These are phyloP conservation scores for Onychomys torridus DNA, from an alignment of 2,797 vertebrate genomes.

Conservation along the genomic window DNA sequence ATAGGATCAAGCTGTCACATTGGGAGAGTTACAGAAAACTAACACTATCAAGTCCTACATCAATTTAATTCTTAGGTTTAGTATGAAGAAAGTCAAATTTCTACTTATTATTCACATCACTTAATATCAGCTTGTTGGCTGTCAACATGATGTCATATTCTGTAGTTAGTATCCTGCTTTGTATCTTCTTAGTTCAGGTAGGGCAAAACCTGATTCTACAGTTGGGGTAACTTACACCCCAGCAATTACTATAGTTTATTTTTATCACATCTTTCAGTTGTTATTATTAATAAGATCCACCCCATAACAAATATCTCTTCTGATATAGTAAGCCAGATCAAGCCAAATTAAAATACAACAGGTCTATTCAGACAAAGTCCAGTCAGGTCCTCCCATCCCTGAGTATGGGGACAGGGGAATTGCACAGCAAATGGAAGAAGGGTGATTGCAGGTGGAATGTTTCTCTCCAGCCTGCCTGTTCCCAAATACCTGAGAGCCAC, in stretches of 20 bases:
- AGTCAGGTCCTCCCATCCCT: not conserved
- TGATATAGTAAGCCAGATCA: not conserved
- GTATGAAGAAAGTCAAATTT: not conserved
- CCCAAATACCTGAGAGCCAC: no score
- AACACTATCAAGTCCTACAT: not conserved
- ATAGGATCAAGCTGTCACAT: rapidly evolving
- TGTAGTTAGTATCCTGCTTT: not conserved
- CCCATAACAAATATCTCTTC: not conserved
- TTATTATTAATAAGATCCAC: not conserved
- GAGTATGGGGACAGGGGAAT: not conserved
- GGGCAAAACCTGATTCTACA: not conserved
- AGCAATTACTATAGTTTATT: not conserved
- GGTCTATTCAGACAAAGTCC: not conserved
- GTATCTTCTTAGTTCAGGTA: not conserved
- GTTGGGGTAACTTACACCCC: not conserved
- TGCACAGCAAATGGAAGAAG: not conserved
- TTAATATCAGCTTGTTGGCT: not conserved
- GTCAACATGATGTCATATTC: not conserved
- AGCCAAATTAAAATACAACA: not conserved
- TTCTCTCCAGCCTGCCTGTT: no score
- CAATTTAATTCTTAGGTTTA: conserved; percentile 16
- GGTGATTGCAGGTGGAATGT: no score
- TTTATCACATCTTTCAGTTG: not conserved
- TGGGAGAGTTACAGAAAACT: not conserved
- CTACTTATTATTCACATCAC: not conserved